Percentiles rank a stretch among this genome's conserved stretches.
Conservation (phyloP, 2,888 invertebrate genomes). For the Aleiodes leptofemur region DNA sequence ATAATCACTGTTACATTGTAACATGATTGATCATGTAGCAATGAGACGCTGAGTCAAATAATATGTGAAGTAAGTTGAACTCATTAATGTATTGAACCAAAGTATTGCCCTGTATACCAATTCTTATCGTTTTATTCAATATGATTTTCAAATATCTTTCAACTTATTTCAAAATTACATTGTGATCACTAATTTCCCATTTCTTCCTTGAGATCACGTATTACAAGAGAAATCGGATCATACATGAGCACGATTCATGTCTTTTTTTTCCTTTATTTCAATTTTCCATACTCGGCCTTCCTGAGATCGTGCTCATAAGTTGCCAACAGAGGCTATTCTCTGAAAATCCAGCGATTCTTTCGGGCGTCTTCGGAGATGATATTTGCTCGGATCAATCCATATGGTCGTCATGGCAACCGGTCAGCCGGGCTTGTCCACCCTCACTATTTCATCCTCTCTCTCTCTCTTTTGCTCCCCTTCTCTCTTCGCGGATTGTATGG, state of each 20-base stretch:
- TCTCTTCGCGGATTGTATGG: slow-evolving; percentile 15
- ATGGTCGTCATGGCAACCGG: slow-evolving; percentile 74
- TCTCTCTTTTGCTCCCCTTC: slow-evolving; percentile 15
- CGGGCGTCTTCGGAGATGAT: slow-evolving; percentile 74
- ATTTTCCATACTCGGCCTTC: slow-evolving; percentile 10
- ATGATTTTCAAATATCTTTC: too few species aligned
- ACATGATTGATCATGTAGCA: too few species aligned
- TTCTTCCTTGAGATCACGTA: not conserved
- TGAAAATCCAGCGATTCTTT: slow-evolving; percentile 73
- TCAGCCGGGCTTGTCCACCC: slow-evolving; percentile 70
- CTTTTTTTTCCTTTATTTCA: too few species aligned
- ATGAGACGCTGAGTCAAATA: not conserved
- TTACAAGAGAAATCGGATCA: not conserved
- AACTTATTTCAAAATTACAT: too few species aligned
- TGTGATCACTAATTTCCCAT: not conserved
- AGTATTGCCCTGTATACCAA: too few species aligned
- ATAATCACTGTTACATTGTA: too few species aligned
- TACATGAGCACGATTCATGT: not conserved
- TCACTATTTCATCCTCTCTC: slow-evolving; percentile 47
- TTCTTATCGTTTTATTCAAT: too few species aligned
- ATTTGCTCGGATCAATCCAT: slow-evolving; percentile 75
- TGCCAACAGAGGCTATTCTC: slow-evolving; percentile 63
- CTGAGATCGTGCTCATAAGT: slow-evolving; percentile 25
- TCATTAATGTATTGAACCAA: too few species aligned
- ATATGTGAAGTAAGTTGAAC: slow-evolving; percentile 1